phyloP scores from a whole-genome alignment of 1,140 invertebrate genomes.

The Macrosteles quadrilineatus region DNA sequence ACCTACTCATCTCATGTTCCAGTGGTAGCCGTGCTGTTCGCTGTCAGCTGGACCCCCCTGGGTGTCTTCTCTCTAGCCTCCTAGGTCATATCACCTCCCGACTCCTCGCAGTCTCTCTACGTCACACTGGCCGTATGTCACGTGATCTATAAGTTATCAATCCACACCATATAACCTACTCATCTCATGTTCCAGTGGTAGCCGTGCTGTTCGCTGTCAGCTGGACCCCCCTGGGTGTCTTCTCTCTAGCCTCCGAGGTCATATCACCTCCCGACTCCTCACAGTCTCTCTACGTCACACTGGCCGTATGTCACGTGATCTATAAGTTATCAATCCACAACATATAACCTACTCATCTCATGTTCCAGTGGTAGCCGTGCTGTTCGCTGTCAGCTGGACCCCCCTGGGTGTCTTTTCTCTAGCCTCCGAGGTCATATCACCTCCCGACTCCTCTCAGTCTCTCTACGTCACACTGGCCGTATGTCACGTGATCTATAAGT shows the following conservation, averaged over 20 bases:
- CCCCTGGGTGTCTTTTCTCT: constrained; percentile 57
- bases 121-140: constrained; percentile 55
- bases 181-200: constrained; percentile 50
- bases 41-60: constrained; percentile 57
- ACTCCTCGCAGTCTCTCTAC: constrained; percentile 43
- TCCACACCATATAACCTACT: constrained; percentile 57
- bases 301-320: constrained; percentile 57
- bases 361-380: constrained; percentile 45
- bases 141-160: constrained; percentile 58
- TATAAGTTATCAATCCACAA: constrained; percentile 59
- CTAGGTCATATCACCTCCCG: constrained; percentile 43
- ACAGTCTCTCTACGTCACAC: constrained; percentile 44
- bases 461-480: constrained; percentile 51
- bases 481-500: constrained; percentile 59
- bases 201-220: constrained; percentile 50
- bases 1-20: constrained; percentile 31
- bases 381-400: constrained; percentile 56
- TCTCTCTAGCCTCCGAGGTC: constrained; percentile 54
- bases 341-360: constrained; percentile 57
- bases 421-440: constrained; percentile 47
- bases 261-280: constrained; percentile 37
- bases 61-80: constrained; percentile 54
- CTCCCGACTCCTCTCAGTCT: constrained; percentile 40
- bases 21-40: constrained; percentile 51
- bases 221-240: constrained; percentile 57